Base-by-base conservation (phyloP, 2,113 vertebrate species). In the Ahaetulla prasina region DNA sequence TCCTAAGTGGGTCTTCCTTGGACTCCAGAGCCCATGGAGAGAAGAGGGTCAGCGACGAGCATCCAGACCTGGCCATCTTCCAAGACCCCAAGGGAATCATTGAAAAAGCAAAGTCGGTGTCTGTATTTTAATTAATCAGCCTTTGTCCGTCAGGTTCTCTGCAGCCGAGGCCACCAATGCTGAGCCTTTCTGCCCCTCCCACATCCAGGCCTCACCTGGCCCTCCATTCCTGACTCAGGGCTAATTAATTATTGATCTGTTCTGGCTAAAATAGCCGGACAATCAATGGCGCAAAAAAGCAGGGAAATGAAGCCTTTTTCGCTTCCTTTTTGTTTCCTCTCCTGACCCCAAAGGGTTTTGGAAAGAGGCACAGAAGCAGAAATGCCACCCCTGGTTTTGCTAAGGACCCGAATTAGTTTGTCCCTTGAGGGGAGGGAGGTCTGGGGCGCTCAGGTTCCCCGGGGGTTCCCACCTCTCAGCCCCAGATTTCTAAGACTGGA, bases 161-260 rank as follows among this genome's bases (percentile, higher is more conserved):
- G 11, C 16, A 27, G 89, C 5, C 49, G 1, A 39, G 1, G 1
- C 20, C 3, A 3, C 50, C 12, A 30, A 10, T 39, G 43, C 11
- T 14, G 49, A 88, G 23, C n/a, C 7, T 30, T 7, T 7, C 63
- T 2, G 12, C 2, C 63, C 12, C 12, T n/a, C 50, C 43, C 14
- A 22, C 30, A 3, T 2, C 12, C 22, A 7, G 3, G n/a, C 11
- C 45, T 85, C 53, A 3, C 55, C 43, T 20, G 5, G 8, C 16
- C 49, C 20, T 0, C 7, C 7, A 1, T 3, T 3, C 47, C 30
- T 63, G 50, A 25, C 47, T 2, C 25, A 25, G 86, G 12, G 12
- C 92, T 93, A 91, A 93, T 93, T 93, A 93, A 89, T 89, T 91
- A 93, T 91, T 52, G 92, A 91, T 93, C 23, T 60, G 45, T 85